These are phyloP conservation scores for Danionella cerebrum DNA, from an alignment of 2,113 vertebrate species.

Conservation along the genomic window DNA sequence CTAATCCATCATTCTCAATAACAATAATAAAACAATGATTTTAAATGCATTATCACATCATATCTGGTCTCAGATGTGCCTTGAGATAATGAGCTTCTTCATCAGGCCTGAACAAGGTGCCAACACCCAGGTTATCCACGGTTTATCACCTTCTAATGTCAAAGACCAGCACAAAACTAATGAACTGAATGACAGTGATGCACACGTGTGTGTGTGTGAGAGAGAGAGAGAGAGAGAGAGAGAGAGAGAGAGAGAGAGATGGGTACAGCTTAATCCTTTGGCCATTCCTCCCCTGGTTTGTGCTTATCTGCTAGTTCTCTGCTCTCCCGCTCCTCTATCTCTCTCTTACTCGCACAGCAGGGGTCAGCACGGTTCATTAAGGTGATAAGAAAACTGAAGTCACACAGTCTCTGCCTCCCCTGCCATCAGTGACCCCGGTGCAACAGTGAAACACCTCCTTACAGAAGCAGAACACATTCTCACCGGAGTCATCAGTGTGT, in stretches of 20 bases:
- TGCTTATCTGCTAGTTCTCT: conserved; percentile 40
- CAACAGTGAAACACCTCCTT: conserved; percentile 40
- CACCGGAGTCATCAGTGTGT: conserved; percentile 38
- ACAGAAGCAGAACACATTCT: conserved; percentile 47
- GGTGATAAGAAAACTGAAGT: conserved; percentile 58
- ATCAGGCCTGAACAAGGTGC: background rate
- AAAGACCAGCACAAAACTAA: background rate
- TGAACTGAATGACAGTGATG: background rate
- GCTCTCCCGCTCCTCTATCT: too few relatives aligned
- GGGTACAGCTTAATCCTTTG: background rate
- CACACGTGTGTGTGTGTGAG: background rate
- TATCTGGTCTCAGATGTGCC: too few relatives aligned
- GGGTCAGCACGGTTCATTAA: conserved; percentile 56
- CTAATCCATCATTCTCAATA: background rate
- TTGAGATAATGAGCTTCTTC: too few relatives aligned
- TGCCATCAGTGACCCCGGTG: conserved; percentile 33
- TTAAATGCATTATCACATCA: background rate
- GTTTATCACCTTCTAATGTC: background rate
- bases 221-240: background rate
- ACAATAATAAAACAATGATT: background rate
- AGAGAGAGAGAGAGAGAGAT: background rate
- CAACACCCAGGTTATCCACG: background rate
- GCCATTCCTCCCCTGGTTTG: background rate
- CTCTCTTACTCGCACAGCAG: background rate
- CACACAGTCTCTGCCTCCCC: conserved; percentile 37